phyloP scores from a whole-genome alignment of 2,888 invertebrate species.

The Orthosia gracilis region DNA sequence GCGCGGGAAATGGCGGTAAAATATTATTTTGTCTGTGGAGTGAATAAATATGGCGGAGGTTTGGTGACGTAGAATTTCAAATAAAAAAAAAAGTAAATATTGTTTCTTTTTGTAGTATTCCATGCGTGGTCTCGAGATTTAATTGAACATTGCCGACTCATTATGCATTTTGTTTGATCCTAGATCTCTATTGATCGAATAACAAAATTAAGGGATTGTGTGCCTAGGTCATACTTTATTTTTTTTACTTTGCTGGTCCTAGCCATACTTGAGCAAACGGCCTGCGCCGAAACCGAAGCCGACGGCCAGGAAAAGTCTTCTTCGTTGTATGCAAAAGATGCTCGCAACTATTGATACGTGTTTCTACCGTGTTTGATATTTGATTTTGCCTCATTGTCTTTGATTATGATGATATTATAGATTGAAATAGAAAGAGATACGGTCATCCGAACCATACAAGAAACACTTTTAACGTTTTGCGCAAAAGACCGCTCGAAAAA shows the following conservation, averaged over 20 bases:
- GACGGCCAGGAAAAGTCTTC: background rate
- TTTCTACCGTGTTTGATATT: too few relatives aligned
- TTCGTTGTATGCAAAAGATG: too few relatives aligned
- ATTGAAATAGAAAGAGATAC: too few relatives aligned
- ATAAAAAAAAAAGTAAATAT: background rate
- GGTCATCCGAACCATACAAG: too few relatives aligned
- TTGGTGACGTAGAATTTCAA: constrained; percentile 10
- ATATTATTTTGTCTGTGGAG: constrained; percentile 45
- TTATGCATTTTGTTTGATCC: background rate
- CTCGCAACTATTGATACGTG: too few relatives aligned
- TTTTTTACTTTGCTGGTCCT: background rate
- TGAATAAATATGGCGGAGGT: constrained; percentile 44
- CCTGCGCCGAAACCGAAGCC: background rate
- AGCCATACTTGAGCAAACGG: background rate
- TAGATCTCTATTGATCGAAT: background rate
- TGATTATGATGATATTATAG: too few relatives aligned
- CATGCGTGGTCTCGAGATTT: background rate
- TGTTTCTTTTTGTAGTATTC: background rate
- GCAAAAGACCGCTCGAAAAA: too few relatives aligned
- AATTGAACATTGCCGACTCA: background rate
- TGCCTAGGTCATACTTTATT: background rate
- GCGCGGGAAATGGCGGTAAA: constrained; percentile 59
- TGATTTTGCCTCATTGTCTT: too few relatives aligned
- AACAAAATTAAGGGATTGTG: background rate
- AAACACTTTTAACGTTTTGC: too few relatives aligned